Percentiles rank a stretch among this genome's conserved stretches.
These are phyloP conservation scores for Protosalanx chinensis DNA, from an alignment of 2,797 vertebrate genomes.

Conservation along the genomic window DNA sequence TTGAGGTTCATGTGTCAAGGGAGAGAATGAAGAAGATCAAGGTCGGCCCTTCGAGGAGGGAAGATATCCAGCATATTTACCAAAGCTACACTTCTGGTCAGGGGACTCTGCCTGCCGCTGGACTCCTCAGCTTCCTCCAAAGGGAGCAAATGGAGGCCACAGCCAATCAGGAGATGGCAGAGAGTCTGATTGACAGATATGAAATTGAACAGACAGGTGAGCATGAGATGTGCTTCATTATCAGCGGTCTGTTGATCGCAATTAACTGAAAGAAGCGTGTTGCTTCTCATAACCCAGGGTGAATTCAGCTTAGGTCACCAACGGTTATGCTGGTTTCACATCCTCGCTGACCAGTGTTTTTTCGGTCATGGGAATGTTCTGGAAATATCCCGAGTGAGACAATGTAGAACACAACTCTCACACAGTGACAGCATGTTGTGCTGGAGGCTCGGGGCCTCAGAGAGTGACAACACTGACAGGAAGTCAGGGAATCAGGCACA, in stretches of 20 bases:
- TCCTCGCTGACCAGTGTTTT: neutral
- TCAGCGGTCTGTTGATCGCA: too few relatives aligned
- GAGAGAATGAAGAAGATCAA: conserved; percentile 47
- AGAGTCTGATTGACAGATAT: conserved; percentile 75
- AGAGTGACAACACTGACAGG: conserved; percentile 30
- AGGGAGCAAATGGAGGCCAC: conserved; percentile 69
- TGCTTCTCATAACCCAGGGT: neutral
- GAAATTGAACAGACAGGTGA: conserved; percentile 82
- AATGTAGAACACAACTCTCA: neutral
- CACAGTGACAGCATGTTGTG: conserved; percentile 26
- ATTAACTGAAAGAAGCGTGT: too few relatives aligned
- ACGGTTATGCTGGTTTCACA: neutral
- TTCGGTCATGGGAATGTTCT: neutral
- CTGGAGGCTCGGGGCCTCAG: conserved; percentile 23
- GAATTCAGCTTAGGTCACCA: neutral
- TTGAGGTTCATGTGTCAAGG: conserved; percentile 30
- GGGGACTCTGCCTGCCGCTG: conserved; percentile 46
- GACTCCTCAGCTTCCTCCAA: conserved; percentile 73
- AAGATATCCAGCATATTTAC: conserved; percentile 73
- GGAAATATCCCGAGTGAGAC: neutral
- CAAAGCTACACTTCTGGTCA: conserved; percentile 57
- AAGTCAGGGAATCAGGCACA: conserved; percentile 27
- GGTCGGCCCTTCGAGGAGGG: conserved; percentile 49
- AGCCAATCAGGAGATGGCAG: conserved; percentile 44
- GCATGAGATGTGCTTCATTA: neutral